A percentile compares a stretch with the other conserved stretches of the same genome.
phyloP scores from a whole-genome alignment of 1,140 invertebrate species.

The Ptiloglossa arizonensis region DNA sequence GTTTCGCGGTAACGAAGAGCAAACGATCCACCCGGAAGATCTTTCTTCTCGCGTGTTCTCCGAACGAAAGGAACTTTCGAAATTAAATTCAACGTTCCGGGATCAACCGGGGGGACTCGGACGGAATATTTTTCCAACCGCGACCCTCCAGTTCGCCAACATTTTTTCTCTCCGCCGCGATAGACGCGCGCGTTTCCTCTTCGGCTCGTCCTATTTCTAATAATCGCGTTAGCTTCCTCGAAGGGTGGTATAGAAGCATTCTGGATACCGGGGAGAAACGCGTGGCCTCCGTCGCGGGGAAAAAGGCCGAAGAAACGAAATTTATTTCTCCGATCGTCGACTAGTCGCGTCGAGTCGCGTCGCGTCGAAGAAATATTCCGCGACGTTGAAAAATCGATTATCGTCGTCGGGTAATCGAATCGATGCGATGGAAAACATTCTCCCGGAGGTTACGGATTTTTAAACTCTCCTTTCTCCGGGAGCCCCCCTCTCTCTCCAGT shows the following conservation, averaged over 20 bases:
- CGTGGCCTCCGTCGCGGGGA: neutral
- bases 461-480: neutral
- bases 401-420: conserved; percentile 1
- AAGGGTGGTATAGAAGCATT: neutral
- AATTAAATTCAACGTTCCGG: too few species aligned
- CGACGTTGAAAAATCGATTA: conserved; percentile 21
- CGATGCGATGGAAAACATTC: neutral
- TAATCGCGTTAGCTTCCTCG: conserved; percentile 21
- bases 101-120: too few species aligned
- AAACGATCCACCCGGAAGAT: too few species aligned
- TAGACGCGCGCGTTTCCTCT: neutral
- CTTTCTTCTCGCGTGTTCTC: too few species aligned
- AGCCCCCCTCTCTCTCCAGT: too few species aligned
- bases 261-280: neutral
- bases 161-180: neutral
- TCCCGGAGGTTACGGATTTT: neutral
- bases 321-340: conserved; percentile 12
- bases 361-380: neutral
- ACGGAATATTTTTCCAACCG: too few species aligned
- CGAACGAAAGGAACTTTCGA: too few species aligned
- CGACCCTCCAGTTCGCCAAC: too few species aligned
- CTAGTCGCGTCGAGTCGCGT: too few species aligned
- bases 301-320: neutral
- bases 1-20: too few species aligned
- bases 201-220: conserved; percentile 13